Evolutionary conservation across 2,888 invertebrate species (phyloP).

Genomic region (Stratiomys singularior): DNA sequence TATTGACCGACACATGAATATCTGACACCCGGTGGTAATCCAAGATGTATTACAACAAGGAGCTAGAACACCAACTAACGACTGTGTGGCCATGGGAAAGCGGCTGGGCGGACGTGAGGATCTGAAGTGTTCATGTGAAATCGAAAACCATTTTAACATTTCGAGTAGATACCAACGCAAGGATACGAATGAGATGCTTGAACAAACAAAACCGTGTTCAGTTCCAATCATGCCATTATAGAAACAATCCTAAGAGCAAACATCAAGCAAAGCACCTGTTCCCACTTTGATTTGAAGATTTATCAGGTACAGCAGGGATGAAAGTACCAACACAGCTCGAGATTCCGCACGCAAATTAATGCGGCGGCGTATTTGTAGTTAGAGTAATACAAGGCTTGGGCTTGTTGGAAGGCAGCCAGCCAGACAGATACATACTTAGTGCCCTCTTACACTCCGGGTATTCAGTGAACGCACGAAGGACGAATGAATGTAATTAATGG

Average conservation of each 20-base stretch:
- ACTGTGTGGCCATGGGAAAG: neutral
- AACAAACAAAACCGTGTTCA: constrained; percentile 29
- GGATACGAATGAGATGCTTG: neutral
- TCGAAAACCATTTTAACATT: constrained; percentile 15
- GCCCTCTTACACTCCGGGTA: neutral
- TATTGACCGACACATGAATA: neutral
- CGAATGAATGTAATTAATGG: constrained; percentile 1
- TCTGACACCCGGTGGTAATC: neutral
- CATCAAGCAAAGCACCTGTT: constrained; percentile 27
- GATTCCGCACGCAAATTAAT: neutral
- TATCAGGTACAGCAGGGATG: constrained; percentile 17
- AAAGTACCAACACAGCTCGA: neutral
- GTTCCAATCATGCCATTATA: constrained; percentile 33
- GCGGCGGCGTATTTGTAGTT: neutral
- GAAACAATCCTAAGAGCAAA: constrained; percentile 37
- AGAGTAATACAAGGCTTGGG: neutral
- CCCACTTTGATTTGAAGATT: constrained; percentile 31
- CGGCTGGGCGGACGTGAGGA: neutral
- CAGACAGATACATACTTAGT: neutral
- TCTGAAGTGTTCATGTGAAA: constrained; percentile 7
- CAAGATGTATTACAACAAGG: neutral
- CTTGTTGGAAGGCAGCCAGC: neutral
- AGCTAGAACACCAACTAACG: neutral
- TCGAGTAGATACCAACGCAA: neutral
- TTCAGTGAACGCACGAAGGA: neutral